Evolutionary conservation across 2,888 invertebrate species (phyloP), one percentile per base, ranked within the genome.

Genomic region (Stegana nigrithorax): DNA sequence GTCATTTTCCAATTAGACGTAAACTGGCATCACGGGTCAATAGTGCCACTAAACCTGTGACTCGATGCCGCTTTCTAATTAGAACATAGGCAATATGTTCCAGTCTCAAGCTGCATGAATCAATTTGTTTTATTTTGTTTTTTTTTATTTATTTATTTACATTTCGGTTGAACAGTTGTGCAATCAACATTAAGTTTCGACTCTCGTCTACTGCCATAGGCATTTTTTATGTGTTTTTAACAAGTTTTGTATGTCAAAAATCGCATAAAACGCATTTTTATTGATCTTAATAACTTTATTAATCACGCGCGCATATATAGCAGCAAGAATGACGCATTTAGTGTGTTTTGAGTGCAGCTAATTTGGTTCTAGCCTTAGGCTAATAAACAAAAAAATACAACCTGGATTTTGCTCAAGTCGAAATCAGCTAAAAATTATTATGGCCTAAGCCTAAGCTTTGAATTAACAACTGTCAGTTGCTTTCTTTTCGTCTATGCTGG

Each of bases 251-350:
- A 55, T 51, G 42, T 64, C 73, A 66, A 63, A 59, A 45, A 59
- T 36, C 29, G n/a, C n/a, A 50, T 58, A 72, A 72, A 67, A 68
- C 66, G 71, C 67, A 73, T 64, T 63, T 77, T 73, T 73, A 77
- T 75, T 68, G 60, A 50, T 68, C 74, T 73, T 75, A 75, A 75
- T 75, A 75, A 75, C 75, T 80, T 80, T 75, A 75, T 75, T 75
- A 80, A 59, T 55, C 53, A 36, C 53, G 32, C 21, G 6, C 21
- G 36, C 21, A n/a, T 36, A 19, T 21, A 10, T 8, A 14, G 10
- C 36, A 10, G 36, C 17, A n/a, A 5, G 14, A 47, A 55, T 55
- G 53, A 55, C 53, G 32, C 36, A 55, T 36, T 55, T 55, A 29
- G 19, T 10, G 10, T 26, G n/a, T 55, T 55, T 36, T 32, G n/a